Base-by-base conservation (phyloP, 2,113 vertebrate species). In the Peromyscus maniculatus region DNA sequence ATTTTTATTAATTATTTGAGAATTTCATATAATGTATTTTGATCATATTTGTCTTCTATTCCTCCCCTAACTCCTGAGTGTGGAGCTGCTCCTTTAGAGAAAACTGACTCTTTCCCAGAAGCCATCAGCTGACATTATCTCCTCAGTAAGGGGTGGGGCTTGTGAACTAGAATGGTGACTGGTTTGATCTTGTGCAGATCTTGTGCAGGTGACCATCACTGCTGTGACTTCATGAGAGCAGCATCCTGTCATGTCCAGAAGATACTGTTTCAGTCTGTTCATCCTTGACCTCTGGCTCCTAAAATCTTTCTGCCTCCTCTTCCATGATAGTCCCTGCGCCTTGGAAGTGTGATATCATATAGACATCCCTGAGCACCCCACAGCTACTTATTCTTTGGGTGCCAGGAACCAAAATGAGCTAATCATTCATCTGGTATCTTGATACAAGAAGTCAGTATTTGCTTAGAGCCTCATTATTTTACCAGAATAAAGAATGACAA, bases 391-490 rank as follows among this genome's bases (percentile, higher is more conserved):
- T 57, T 57, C 33, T 80, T 57, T 24, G n/a, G 66, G 16, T 93
- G 3, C 12, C 46, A 64, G 72, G 64, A 97, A 57, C 57, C 31
- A 74, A 93, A 92, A 84, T 62, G 49, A 88, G 77, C 2, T 15
- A 79, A 17, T 84, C 6, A 67, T 28, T 36, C 31, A 74, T 69
- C 78, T 33, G 46, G 36, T 74, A 36, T 92, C 69, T 88, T 64
- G 16, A 91, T 22, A 49, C n/a, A 89, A 52, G 52, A 91, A 96
- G 87, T 21, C 19, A 66, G 24, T 46, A 55, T 95, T 96, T 96
- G 13, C 52, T 93, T 75, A 59, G 3, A 96, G 64, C 67, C 66
- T 71, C 72, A 69, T 31, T 69, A 1, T 64, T 28, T 83, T 21
- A 90, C 74, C 55, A 88, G n/a, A 87, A 75, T 95, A 59, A 87